Evolutionary conservation across 2,888 invertebrate genomes (phyloP), one percentile per base, ranked within the genome.

Genomic region (Synergus umbraculus): DNA sequence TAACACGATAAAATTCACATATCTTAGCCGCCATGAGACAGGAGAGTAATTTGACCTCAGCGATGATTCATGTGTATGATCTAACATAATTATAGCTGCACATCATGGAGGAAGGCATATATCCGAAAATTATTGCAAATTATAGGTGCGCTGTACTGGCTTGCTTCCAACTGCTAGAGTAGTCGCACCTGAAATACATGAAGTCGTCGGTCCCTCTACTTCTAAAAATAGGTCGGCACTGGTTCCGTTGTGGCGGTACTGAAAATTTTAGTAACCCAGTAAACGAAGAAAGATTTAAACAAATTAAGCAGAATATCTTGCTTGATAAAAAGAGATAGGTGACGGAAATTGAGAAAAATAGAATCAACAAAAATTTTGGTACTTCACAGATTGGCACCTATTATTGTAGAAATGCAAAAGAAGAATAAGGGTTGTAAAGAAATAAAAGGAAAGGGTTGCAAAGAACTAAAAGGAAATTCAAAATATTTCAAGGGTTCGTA

Each of bases 211-310:
- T 87, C 86, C 84, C 86, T 83, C 85, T 81, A 83, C 83, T 87
- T 90, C 91, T 91, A 91, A 91, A 90, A 90, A 89, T 91, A 91
- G 90, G 84, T 83, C 77, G 77, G 73, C 65, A 76, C 79, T 67
- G 80, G 76, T 81, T 83, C 76, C 49, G 54, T 18, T 58, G 63
- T 54, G 43, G n/a, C 41, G 66, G 78, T 49, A 78, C 66, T 76
- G 67, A 29, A 76, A 78, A 66, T 77, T 73, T 78, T 76, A 46
- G 13, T 13, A 46, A 46, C 37, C 37, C 37, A 37, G 37, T 37
- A 37, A 37, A 37, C 37, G 37, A 37, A 37, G 37, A 37, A 37
- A 37, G 5, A 37, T 37, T 37, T 4, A 37, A 37, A 5, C 4
- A 37, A 37, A 37, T 37, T 37, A 37, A 37, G 4, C 37, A 37